Evolutionary conservation across 2,797 vertebrate species (phyloP).

Genomic region (Platalea minor): DNA sequence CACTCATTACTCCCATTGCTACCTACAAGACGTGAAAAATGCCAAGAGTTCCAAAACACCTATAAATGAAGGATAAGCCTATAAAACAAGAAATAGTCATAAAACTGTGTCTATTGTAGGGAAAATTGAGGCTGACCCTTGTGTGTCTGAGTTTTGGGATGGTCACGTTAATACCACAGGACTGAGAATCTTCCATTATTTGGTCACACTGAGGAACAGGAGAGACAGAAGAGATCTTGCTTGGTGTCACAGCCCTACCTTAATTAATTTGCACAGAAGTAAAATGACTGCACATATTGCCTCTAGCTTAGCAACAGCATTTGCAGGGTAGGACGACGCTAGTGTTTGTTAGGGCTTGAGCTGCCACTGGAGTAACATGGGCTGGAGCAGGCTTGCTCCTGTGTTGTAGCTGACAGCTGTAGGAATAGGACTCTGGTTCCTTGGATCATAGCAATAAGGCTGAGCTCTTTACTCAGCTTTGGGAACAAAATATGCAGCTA

Average conservation of each 20-base stretch:
- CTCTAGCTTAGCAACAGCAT: not conserved
- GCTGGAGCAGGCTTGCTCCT: not conserved
- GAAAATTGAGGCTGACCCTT: not conserved
- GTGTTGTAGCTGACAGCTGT: not conserved
- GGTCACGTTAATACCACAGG: not conserved
- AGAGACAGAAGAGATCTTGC: not conserved
- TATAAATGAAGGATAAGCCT: not conserved
- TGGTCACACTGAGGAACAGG: not conserved
- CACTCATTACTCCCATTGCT: not conserved
- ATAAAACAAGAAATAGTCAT: not conserved
- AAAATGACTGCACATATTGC: not conserved
- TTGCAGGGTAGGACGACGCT: fast-evolving
- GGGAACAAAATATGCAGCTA: not conserved
- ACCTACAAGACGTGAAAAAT: not conserved
- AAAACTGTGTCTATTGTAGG: not conserved
- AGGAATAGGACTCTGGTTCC: not conserved
- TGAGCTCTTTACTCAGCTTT: not conserved
- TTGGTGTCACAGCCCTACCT: not conserved
- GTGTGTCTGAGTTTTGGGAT: not conserved
- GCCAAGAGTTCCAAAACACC: not conserved
- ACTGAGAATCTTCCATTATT: not conserved
- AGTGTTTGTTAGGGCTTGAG: not conserved
- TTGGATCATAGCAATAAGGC: not conserved
- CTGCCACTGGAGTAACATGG: not conserved
- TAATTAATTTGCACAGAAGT: not conserved